These are phyloP conservation scores for Turnix velox DNA, from an alignment of 2,113 vertebrate genomes.

Conservation along the genomic window DNA sequence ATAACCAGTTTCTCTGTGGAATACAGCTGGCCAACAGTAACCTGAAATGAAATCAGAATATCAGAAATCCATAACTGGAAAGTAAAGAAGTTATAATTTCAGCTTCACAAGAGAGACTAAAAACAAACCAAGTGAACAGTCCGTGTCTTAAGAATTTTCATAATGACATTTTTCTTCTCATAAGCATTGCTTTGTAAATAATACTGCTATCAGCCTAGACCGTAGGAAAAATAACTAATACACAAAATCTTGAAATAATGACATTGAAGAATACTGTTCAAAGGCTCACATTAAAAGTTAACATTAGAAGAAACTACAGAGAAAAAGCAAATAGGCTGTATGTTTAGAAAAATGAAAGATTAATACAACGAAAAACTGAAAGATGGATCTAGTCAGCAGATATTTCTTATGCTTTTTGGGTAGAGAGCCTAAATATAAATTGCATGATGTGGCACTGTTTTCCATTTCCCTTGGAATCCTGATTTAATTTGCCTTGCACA, in stretches of 20 bases:
- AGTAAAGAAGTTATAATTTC: background rate
- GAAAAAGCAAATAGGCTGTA: background rate
- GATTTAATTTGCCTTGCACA: background rate
- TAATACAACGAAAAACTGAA: background rate
- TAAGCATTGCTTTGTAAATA: background rate
- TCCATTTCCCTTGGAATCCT: background rate
- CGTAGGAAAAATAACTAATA: background rate
- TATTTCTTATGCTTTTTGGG: background rate
- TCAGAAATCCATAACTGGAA: background rate
- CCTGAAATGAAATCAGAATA: slow-evolving; percentile 71
- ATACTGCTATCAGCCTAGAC: background rate
- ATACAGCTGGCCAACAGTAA: slow-evolving; percentile 78
- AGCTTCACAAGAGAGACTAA: background rate
- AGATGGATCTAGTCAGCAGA: background rate
- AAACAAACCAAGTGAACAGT: background rate
- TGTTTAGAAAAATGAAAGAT: background rate
- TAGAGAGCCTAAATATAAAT: background rate
- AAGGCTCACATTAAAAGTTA: background rate
- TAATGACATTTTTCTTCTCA: background rate
- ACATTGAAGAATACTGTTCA: background rate
- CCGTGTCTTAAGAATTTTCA: background rate
- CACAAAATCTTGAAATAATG: background rate
- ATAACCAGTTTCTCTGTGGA: slow-evolving; percentile 76
- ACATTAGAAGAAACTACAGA: background rate
- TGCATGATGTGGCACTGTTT: background rate